Conservation (phyloP, 2,797 vertebrate genomes). For the Hydrocynus forskahlii region DNA sequence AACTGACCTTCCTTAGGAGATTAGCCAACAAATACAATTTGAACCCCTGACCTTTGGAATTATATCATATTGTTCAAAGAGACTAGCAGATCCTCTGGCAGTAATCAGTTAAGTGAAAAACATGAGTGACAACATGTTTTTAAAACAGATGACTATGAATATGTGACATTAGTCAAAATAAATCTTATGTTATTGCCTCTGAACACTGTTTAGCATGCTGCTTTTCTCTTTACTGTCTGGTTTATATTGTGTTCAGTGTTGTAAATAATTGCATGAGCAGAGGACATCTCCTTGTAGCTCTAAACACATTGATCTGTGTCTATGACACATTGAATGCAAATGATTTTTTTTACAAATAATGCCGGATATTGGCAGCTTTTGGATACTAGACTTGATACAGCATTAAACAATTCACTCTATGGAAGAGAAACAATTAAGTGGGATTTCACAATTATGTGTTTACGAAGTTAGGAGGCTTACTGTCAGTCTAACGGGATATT, state of each 20-base stretch:
- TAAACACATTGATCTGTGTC: neutral
- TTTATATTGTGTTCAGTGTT: neutral
- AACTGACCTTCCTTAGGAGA: neutral
- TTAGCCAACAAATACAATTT: conserved; percentile 33
- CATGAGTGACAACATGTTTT: neutral
- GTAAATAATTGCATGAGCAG: neutral
- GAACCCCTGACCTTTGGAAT: conserved; percentile 38
- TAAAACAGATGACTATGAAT: neutral
- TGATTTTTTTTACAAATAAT: too few relatives aligned
- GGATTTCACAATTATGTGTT: too few relatives aligned
- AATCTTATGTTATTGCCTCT: neutral
- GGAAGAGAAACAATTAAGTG: too few relatives aligned
- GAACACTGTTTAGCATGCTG: neutral
- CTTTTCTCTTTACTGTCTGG: too few relatives aligned
- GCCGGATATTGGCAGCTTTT: too few relatives aligned
- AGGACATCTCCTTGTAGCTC: neutral
- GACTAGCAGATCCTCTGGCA: neutral
- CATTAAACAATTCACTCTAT: too few relatives aligned
- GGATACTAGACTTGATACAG: too few relatives aligned
- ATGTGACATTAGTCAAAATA: neutral
- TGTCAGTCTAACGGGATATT: too few relatives aligned
- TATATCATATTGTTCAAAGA: conserved; percentile 21
- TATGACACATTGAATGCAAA: too few relatives aligned
- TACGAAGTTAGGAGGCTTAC: too few relatives aligned
- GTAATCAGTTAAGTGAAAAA: neutral